phyloP scores from a whole-genome alignment of 2,797 vertebrate species.

The Tiaroga cobitis region DNA sequence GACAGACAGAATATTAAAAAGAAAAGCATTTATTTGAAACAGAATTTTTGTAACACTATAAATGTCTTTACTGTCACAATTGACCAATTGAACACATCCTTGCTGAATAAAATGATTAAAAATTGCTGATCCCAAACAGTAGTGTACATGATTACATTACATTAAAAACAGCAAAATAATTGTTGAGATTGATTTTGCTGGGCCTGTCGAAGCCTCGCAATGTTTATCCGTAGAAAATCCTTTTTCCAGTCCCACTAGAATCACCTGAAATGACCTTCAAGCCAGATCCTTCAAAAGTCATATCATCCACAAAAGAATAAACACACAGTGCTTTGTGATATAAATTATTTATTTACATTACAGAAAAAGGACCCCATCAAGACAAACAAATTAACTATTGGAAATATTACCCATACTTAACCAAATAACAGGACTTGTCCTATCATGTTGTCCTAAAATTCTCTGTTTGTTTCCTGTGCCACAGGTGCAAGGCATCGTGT shows the following conservation, averaged over 20 bases:
- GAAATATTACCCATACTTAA: slow-evolving; percentile 99
- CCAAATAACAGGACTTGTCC: slow-evolving; percentile 88
- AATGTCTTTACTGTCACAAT: background rate
- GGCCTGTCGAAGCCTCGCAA: background rate
- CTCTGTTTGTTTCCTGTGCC: slow-evolving; percentile 95
- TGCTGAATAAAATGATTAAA: background rate
- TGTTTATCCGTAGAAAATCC: background rate
- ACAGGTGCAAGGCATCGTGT: slow-evolving; percentile 99
- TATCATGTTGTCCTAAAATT: slow-evolving; percentile 88
- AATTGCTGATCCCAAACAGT: background rate
- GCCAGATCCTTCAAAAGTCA: slow-evolving; percentile 31
- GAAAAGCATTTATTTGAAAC: background rate
- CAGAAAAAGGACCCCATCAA: slow-evolving; percentile 99
- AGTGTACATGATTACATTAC: background rate
- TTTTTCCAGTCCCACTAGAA: background rate
- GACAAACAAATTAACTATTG: slow-evolving; percentile 98
- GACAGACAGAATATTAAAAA: background rate
- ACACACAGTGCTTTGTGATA: slow-evolving; percentile 87
- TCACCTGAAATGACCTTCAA: background rate
- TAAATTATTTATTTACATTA: slow-evolving; percentile 99
- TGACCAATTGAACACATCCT: background rate
- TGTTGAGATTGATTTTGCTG: background rate
- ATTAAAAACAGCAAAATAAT: background rate
- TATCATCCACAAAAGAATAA: slow-evolving; percentile 47
- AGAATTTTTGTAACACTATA: background rate